Conservation (phyloP, 2,113 vertebrate species). For the Anoura caudifer region DNA sequence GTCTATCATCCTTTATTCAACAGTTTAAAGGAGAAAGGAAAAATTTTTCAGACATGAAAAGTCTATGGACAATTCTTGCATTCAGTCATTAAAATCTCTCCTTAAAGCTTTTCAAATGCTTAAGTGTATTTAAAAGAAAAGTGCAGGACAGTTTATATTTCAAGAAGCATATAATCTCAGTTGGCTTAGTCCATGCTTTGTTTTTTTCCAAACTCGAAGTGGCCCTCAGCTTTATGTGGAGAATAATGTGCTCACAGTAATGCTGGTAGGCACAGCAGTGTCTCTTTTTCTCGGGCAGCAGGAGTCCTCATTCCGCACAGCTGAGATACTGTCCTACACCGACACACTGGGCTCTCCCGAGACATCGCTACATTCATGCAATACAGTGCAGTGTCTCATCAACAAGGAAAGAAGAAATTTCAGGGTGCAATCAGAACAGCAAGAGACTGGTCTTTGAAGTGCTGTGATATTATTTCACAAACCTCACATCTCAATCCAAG, state of each 20-base stretch:
- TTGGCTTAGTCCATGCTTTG: background rate
- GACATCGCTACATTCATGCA: background rate
- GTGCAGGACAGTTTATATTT: conserved; percentile 19
- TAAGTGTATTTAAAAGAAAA: conserved; percentile 56
- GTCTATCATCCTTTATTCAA: background rate
- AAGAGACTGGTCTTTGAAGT: conserved; percentile 24
- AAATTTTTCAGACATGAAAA: background rate
- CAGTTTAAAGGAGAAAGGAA: background rate
- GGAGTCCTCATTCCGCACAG: conserved; percentile 38
- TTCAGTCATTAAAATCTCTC: conserved; percentile 52
- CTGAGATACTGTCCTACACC: background rate
- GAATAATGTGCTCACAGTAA: background rate
- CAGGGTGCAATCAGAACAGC: background rate
- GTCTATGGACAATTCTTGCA: conserved; percentile 18
- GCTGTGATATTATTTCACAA: conserved; percentile 42
- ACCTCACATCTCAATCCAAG: background rate
- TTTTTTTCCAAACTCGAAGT: background rate
- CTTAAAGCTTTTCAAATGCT: conserved; percentile 48
- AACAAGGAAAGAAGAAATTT: background rate
- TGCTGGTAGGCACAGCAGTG: background rate
- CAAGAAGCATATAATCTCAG: conserved; percentile 20
- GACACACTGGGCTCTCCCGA: background rate
- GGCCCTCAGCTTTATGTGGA: background rate
- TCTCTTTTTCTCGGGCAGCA: background rate
- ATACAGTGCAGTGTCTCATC: background rate